Evolutionary conservation across 2,888 invertebrate genomes (phyloP).

Genomic region (Cheilosia urbana): DNA sequence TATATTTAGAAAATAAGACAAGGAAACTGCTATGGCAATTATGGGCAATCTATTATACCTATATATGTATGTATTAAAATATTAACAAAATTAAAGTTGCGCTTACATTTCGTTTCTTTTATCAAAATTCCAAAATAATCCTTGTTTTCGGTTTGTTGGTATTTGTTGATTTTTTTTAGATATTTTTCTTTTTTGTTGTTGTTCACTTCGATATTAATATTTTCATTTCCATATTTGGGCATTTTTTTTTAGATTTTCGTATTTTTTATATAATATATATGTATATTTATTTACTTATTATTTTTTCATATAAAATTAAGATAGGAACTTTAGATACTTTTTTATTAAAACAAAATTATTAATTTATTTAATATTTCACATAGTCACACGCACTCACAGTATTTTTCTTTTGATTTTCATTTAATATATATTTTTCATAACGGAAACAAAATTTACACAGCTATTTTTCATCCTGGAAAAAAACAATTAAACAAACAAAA

Average conservation of each 20-base stretch:
- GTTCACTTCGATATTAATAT: slow-evolving; percentile 35
- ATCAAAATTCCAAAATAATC: slow-evolving; percentile 57
- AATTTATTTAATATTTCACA: slow-evolving; percentile 58
- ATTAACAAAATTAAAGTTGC: background rate
- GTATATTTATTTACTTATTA: slow-evolving; percentile 27
- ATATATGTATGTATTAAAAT: background rate
- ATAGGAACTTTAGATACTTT: slow-evolving; percentile 74
- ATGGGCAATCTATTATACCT: background rate
- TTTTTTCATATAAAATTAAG: slow-evolving; percentile 61
- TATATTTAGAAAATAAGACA: background rate
- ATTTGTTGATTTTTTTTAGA: too few relatives aligned
- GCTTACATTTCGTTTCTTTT: slow-evolving; percentile 34
- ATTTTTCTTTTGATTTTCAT: slow-evolving; percentile 52
- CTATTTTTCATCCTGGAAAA: slow-evolving; percentile 60
- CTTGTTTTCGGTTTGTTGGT: slow-evolving; percentile 29
- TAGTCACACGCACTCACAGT: slow-evolving; percentile 67
- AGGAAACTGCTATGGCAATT: background rate
- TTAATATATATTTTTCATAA: slow-evolving; percentile 34
- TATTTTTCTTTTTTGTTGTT: slow-evolving; percentile 1
- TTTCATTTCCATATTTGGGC: slow-evolving; percentile 47
- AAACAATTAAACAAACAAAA: background rate
- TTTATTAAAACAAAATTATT: slow-evolving; percentile 39
- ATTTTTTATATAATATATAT: slow-evolving; percentile 47
- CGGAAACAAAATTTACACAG: slow-evolving; percentile 6
- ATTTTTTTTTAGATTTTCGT: slow-evolving; percentile 43